Percentiles rank a stretch among this genome's conserved stretches.
Evolutionary conservation across 2,797 vertebrate species (phyloP).

Genomic region (Philypnodon macrostomus): DNA sequence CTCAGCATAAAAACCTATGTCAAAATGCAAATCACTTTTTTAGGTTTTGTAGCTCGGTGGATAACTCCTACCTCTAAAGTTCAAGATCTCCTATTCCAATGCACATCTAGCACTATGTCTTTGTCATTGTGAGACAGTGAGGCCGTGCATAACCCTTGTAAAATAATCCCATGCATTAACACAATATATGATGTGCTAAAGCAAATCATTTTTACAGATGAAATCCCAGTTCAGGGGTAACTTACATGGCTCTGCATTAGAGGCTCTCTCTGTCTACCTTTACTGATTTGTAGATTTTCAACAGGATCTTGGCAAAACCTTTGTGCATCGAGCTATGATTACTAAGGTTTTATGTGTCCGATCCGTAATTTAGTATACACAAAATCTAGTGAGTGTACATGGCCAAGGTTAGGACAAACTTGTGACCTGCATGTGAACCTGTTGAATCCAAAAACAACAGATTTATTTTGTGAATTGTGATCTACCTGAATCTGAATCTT

Average conservation of each 20-base stretch:
- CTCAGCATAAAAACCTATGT: no score
- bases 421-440: conserved; percentile 41
- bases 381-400: conserved; percentile 30
- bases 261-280: conserved; percentile 21
- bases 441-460: conserved; percentile 10
- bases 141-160: no score
- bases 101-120: no score
- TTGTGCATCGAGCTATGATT: conserved; percentile 44
- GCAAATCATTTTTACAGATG: conserved; percentile 33
- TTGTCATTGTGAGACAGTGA: no score
- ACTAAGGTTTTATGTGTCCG: conserved; percentile 31
- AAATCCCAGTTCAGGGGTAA: conserved; percentile 27
- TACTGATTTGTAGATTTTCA: conserved; percentile 37
- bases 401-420: conserved; percentile 18
- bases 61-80: no score
- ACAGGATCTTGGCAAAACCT: conserved; percentile 34
- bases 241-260: conserved; percentile 27
- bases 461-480: conserved; percentile 47
- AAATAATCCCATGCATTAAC: no score
- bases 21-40: no score
- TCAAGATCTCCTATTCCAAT: no score
- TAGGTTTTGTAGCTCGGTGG: no score
- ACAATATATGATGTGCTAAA: conserved; percentile 36
- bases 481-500: no score
- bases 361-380: conserved; percentile 33